These are phyloP conservation scores for Papilio glaucus DNA, from an alignment of 1,140 invertebrate genomes.

Conservation along the genomic window DNA sequence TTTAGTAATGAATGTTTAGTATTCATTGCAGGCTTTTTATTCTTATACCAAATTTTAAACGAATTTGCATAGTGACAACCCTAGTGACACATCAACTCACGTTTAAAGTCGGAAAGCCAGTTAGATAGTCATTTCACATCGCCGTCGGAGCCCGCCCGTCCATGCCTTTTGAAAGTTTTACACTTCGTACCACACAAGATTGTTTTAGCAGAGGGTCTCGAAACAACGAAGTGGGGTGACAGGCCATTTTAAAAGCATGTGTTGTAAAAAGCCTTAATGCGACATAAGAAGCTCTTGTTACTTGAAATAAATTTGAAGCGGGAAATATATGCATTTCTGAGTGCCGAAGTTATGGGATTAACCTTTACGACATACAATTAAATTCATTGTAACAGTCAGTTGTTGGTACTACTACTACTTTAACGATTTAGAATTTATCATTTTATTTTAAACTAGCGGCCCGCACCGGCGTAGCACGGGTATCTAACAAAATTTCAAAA, in stretches of 20 bases:
- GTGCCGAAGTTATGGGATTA: background rate
- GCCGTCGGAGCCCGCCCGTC: constrained; percentile 35
- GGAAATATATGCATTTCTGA: background rate
- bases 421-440: too few species aligned
- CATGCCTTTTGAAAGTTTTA: constrained; percentile 36
- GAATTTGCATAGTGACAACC: background rate
- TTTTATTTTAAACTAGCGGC: too few species aligned
- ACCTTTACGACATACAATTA: too few species aligned
- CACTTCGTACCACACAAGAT: constrained; percentile 25
- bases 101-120: constrained; percentile 46
- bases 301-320: background rate
- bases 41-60: background rate
- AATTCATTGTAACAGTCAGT: too few species aligned
- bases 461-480: too few species aligned
- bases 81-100: constrained; percentile 48
- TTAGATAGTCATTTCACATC: constrained; percentile 48
- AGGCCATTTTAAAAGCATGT: constrained; percentile 14
- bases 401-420: too few species aligned
- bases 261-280: background rate
- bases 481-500: too few species aligned
- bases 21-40: too few species aligned
- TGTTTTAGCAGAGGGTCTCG: constrained; percentile 26
- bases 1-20: too few species aligned
- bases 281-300: background rate
- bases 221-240: constrained; percentile 29